A percentile compares a stretch with the other conserved stretches of the same genome.
Conservation (phyloP, 2,113 vertebrate species). For the Rhea americana region DNA sequence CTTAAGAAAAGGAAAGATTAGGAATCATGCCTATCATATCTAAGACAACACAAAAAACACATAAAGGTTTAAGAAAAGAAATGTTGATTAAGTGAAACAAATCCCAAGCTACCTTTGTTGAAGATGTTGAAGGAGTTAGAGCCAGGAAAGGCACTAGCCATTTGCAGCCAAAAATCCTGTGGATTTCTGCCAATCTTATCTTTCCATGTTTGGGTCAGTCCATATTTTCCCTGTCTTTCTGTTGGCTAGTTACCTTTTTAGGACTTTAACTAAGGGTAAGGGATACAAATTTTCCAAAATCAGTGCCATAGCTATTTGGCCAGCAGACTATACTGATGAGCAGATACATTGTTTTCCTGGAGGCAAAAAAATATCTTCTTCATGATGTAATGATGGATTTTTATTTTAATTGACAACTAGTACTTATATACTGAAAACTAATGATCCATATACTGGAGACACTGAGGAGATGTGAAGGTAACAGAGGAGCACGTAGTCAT, state of each 20-base stretch:
- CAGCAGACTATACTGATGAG: not conserved
- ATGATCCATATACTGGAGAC: not conserved
- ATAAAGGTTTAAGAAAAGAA: not conserved
- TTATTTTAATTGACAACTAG: not conserved
- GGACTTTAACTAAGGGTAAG: not conserved
- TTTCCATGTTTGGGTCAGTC: constrained; percentile 40
- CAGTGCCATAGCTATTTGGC: not conserved
- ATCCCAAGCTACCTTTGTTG: not conserved
- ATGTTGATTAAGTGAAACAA: not conserved
- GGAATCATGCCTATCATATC: not conserved
- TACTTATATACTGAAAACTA: not conserved
- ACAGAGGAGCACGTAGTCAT: not conserved
- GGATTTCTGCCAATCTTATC: not conserved
- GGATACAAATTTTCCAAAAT: not conserved
- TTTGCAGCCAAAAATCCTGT: not conserved
- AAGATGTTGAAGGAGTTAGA: not conserved
- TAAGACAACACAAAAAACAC: not conserved
- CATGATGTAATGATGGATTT: not conserved
- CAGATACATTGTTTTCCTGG: not conserved
- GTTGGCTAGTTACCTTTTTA: constrained; percentile 9
- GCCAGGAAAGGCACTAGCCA: not conserved
- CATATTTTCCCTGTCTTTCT: not conserved
- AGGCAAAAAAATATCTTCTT: not conserved
- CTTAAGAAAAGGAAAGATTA: not conserved
- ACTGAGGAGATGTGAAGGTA: not conserved